Conservation (phyloP, 2,797 vertebrate species). For the Basileuterus tristriatus region DNA sequence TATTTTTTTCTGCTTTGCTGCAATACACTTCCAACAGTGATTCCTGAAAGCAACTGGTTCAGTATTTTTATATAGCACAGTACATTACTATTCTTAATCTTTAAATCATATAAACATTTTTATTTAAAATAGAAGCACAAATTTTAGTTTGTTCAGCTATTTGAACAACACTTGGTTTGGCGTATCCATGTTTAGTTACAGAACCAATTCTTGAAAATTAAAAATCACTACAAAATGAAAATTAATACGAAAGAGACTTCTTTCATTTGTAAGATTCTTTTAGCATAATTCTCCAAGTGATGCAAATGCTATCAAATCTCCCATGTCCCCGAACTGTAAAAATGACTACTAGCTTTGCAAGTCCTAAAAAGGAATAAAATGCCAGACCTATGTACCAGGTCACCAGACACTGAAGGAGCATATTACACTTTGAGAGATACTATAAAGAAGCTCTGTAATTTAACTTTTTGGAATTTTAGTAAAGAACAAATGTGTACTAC, state of each 20-base stretch:
- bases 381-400: neutral
- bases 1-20: neutral
- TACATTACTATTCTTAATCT: neutral
- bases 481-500: neutral
- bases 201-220: neutral
- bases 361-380: neutral
- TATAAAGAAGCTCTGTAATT: neutral
- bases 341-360: neutral
- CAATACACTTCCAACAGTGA: neutral
- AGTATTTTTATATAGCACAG: neutral
- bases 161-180: neutral
- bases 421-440: neutral
- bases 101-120: neutral
- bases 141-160: neutral
- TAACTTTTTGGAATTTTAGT: neutral
- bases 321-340: neutral
- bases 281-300: neutral
- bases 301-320: neutral
- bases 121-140: neutral
- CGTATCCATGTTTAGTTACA: neutral
- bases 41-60: neutral
- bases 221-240: neutral
- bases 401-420: neutral
- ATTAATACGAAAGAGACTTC: neutral
- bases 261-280: neutral